Evolutionary conservation across 1,140 invertebrate genomes (phyloP), one percentile per base, ranked within the genome.

Genomic region (Radopholus similis): DNA sequence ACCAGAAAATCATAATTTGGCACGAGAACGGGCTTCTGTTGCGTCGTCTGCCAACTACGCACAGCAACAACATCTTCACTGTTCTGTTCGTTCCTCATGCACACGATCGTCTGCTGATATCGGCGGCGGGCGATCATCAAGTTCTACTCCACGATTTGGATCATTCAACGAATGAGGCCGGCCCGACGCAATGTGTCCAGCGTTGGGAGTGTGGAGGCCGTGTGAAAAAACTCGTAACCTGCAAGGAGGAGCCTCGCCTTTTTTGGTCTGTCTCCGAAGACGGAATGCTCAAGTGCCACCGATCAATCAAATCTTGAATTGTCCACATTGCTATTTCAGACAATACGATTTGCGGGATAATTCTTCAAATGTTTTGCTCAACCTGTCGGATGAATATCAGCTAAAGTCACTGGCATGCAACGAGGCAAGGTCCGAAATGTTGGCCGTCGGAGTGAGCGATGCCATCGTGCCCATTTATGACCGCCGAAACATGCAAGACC

Each of bases 231-330:
- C 26, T 68, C 28, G 66, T 32, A 15, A 57, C 54, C 34, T 55
- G 47, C 30, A 13, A 5, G 30, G 60, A 11, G 5, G 44, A 66
- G 40, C 66, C 66, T 2, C 38, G 57, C 21, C n/a, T 68, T 4
- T 68, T 68, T n/a, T 68, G 66, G 66, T 68, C 66, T 2, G 58
- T 44, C 2, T 68, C 66, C 15, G 66, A 68, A 55, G 66, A 68
- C 37, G 66, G 66, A 40, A 42, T 58, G 4, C 11, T 4, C 23
- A 58, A 18, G 30, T 58, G 2, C 28, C 5, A 6, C 4, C 35
- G 21, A 15, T 21, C 9, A 56, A 55, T 30, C 9, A 11, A 18
- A 55, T 55, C n/a, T 55, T 35, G 18, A 40, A 21, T 40, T 38
- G 30, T 26, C 2, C 4, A 11, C 34, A 11, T 51, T 21, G 13